phyloP scores from a whole-genome alignment of 2,888 invertebrate species.

The Temnothorax rugatulus region DNA sequence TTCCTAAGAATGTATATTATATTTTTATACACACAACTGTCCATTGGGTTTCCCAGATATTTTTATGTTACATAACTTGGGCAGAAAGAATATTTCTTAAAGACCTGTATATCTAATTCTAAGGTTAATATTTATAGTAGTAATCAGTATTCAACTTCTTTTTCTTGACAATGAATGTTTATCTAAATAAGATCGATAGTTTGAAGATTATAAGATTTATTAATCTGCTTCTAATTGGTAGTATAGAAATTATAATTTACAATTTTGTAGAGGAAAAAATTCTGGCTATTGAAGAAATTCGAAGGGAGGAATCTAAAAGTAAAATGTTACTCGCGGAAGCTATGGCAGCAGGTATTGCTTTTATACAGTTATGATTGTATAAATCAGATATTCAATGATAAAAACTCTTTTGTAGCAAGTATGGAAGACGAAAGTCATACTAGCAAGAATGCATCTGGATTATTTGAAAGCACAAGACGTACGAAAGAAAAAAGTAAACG shows the following conservation, averaged over 20 bases:
- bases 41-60: not conserved
- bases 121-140: not conserved
- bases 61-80: not conserved
- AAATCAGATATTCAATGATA: conserved; percentile 26
- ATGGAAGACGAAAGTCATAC: conserved; percentile 68
- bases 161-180: not conserved
- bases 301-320: conserved; percentile 82
- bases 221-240: not conserved
- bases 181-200: not conserved
- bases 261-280: conserved; percentile 80
- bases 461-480: conserved; percentile 59
- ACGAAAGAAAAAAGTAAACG: conserved; percentile 61
- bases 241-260: conserved; percentile 8
- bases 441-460: conserved; percentile 60
- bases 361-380: not conserved
- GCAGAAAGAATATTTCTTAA: not conserved
- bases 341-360: conserved; percentile 73
- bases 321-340: conserved; percentile 77
- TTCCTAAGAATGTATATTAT: not conserved
- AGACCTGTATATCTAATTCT: not conserved
- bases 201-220: conserved; percentile 3
- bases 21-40: not conserved
- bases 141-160: not conserved
- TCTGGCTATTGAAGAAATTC: conserved; percentile 85
- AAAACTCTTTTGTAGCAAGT: conserved; percentile 65